Conservation (phyloP, 2,797 vertebrate genomes). For the Podargus strigoides region DNA sequence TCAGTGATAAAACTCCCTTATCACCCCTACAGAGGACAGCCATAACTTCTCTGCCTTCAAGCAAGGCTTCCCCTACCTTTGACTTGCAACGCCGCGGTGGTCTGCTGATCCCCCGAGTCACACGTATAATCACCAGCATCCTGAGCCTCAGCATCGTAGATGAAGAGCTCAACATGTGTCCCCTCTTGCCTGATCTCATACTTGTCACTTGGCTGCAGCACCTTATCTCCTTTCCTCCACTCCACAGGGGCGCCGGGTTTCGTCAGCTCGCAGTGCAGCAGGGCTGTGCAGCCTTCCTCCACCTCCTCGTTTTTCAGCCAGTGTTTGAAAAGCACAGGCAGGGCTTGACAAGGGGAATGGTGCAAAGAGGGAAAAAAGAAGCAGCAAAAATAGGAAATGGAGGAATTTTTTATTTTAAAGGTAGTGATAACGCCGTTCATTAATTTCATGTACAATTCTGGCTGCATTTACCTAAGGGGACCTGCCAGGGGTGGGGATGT, state of each 20-base stretch:
- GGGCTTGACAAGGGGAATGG: not conserved
- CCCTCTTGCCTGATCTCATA: constrained; percentile 79
- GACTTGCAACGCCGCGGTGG: constrained; percentile 8
- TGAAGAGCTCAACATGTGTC: constrained; percentile 76
- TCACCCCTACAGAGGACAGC: accelerated
- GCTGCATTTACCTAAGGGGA: not conserved
- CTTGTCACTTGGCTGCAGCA: constrained; percentile 70
- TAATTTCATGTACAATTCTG: accelerated
- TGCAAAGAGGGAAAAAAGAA: not conserved
- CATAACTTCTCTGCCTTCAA: too few relatives aligned
- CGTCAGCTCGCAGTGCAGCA: constrained; percentile 81
- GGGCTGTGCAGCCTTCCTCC: constrained; percentile 72
- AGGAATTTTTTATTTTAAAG: not conserved
- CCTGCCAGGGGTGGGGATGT: not conserved
- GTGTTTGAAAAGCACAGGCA: constrained; percentile 79
- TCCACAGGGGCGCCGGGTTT: constrained; percentile 67
- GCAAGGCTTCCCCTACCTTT: constrained; percentile 40
- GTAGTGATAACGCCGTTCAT: accelerated
- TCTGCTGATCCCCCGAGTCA: constrained; percentile 75
- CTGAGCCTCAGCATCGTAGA: constrained; percentile 82
- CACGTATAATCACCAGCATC: constrained; percentile 87
- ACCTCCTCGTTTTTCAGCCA: constrained; percentile 79
- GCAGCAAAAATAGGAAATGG: accelerated
- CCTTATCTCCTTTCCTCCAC: constrained; percentile 79
- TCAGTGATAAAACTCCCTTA: not conserved